Conservation (phyloP, 2,888 invertebrate genomes). For the Pseudococcus viburni region DNA sequence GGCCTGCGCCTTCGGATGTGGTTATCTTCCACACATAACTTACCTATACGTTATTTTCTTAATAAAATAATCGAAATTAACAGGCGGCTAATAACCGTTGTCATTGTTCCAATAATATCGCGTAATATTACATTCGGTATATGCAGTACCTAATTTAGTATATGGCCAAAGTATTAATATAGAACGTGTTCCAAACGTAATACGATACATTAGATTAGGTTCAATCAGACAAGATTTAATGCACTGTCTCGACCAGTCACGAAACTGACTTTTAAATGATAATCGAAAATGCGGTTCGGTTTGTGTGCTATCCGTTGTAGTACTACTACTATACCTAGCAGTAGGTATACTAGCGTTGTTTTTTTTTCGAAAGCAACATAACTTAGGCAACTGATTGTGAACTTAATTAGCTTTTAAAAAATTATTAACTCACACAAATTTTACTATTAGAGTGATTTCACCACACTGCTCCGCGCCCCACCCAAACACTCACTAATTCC, state of each 20-base stretch:
- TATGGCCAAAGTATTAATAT: constrained; percentile 60
- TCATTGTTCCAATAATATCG: constrained; percentile 30
- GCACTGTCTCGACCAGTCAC: constrained; percentile 64
- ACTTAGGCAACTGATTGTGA: constrained; percentile 41
- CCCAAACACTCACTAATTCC: neutral
- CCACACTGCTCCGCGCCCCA: neutral
- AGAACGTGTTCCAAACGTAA: constrained; percentile 61
- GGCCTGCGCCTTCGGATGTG: neutral
- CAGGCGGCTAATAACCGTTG: neutral
- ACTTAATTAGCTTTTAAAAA: constrained; percentile 53
- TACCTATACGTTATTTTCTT: neutral
- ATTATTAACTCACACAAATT: constrained; percentile 27
- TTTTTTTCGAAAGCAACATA: constrained; percentile 42
- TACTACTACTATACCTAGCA: neutral
- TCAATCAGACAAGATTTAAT: constrained; percentile 64
- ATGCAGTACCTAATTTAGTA: constrained; percentile 52
- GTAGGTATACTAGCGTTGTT: neutral
- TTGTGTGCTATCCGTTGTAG: neutral
- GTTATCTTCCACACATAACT: neutral
- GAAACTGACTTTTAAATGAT: constrained; percentile 64
- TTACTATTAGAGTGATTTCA: constrained; percentile 17
- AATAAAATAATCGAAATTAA: constrained; percentile 47
- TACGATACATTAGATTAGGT: constrained; percentile 60
- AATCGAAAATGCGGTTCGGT: constrained; percentile 62
- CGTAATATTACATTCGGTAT: neutral